Conservation (phyloP, 2,797 vertebrate genomes). For the Apodemus agrarius region DNA sequence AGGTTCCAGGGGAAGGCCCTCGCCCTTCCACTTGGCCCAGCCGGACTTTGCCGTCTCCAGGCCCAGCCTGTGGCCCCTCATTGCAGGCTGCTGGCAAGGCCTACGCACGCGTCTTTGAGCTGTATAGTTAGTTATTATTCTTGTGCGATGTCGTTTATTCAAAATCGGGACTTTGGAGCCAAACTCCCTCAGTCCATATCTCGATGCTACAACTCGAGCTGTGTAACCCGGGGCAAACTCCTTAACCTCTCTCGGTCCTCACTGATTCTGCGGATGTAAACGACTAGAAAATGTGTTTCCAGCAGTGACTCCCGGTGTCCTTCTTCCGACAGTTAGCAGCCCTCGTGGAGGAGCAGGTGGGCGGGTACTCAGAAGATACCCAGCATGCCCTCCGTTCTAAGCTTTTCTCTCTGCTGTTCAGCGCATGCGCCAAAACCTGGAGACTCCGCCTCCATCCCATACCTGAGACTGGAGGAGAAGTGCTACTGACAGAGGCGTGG, state of each 20-base stretch:
- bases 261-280: background rate
- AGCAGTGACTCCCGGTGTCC: background rate
- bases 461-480: background rate
- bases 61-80: constrained; percentile 9
- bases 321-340: background rate
- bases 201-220: background rate
- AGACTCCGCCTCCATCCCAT: background rate
- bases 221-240: background rate
- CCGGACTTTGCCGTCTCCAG: background rate
- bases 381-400: background rate
- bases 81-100: background rate
- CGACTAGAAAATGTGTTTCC: background rate
- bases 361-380: background rate
- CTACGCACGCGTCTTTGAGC: background rate
- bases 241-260: constrained; percentile 6
- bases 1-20: constrained; percentile 68
- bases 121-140: background rate
- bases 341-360: background rate
- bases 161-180: background rate
- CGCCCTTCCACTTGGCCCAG: constrained; percentile 42
- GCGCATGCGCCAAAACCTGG: background rate
- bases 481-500: background rate
- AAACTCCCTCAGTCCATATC: background rate
- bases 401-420: background rate
- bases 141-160: fast-evolving